Percentiles rank a stretch among this genome's conserved stretches.
Conservation (phyloP, 2,888 invertebrate species). For the Tetheella fluctuosa region DNA sequence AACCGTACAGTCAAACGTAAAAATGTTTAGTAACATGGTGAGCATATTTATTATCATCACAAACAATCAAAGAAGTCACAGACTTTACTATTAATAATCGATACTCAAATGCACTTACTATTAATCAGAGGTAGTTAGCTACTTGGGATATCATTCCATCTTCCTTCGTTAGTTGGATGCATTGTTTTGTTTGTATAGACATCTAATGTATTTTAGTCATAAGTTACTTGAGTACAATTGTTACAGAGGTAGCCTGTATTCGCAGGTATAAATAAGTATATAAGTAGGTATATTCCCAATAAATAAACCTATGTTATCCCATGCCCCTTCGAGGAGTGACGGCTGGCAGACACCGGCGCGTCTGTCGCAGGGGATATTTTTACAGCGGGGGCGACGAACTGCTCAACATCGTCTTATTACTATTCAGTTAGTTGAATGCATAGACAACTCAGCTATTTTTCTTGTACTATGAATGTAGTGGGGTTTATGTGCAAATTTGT, state of each 20-base stretch:
- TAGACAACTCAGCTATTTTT: slow-evolving; percentile 18
- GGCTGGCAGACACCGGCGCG: slow-evolving; percentile 20
- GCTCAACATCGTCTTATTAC: slow-evolving; percentile 30
- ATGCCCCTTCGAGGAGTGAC: slow-evolving; percentile 5
- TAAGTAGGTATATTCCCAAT: background rate
- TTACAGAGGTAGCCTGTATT: background rate
- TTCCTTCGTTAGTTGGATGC: no score
- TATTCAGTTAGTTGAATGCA: slow-evolving; percentile 27
- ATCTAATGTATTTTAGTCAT: no score
- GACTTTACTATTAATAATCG: no score
- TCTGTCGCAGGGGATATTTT: slow-evolving; percentile 46
- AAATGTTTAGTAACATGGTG: no score
- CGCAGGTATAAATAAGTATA: background rate
- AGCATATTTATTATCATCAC: no score
- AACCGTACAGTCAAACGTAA: no score
- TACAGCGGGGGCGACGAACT: slow-evolving; percentile 48
- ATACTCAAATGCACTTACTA: no score
- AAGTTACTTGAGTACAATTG: no score
- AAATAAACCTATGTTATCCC: slow-evolving; percentile 2
- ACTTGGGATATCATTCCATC: no score
- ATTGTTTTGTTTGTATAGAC: no score
- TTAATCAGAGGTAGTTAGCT: no score
- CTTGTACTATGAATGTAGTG: slow-evolving; percentile 3
- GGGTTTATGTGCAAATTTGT: background rate
- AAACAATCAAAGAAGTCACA: no score